Base-by-base conservation (phyloP, 2,113 vertebrate species). In the Nymphicus hollandicus region DNA sequence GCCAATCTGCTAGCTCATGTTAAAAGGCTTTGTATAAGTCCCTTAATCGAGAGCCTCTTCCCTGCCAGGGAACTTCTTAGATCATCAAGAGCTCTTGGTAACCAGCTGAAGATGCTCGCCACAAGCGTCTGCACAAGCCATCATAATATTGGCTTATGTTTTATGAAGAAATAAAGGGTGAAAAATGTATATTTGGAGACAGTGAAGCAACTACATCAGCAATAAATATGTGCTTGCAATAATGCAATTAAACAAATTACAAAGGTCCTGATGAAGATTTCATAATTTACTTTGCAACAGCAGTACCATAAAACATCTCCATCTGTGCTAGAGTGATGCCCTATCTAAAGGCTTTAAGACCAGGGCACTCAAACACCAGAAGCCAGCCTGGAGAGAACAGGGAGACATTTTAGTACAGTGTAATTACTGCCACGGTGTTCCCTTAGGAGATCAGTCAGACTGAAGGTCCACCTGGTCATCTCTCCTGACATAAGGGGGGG, bases 401-500 rank as follows among this genome's bases (percentile, higher is more conserved):
- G 41, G 31, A 44, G 39, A 56, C 0, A 0, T 55, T 65, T 65
- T 10, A 24, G 56, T 25, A 29, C 6, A 1, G 0, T 10, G 70
- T 35, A 31, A 65, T 52, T 13, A 46, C 41, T 39, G 35, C 43
- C 0, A 0, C 2, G 17, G 9, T 27, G 24, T 4, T 27, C 7
- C 33, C 47, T 56, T 10, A 20, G 58, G 37, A 65, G 43, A 74
- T 49, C 20, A 6, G 11, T 31, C 37, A 58, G 50, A 84, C 8
- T 3, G 2, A 22, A 61, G 58, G 58, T 14, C 27, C 69, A n/a
- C 11, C 20, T 3, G 2, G 41, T 18, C 77, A 49, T 23, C 19
- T 49, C 47, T 71, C 18, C 29, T 1, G 1, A 17, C 5, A 17
- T 6, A 0, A 74, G 60, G 1, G 0, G 10, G 22, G 31, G 39